Evolutionary conservation across 2,797 vertebrate genomes (phyloP).

Genomic region (Acomys russatus): DNA sequence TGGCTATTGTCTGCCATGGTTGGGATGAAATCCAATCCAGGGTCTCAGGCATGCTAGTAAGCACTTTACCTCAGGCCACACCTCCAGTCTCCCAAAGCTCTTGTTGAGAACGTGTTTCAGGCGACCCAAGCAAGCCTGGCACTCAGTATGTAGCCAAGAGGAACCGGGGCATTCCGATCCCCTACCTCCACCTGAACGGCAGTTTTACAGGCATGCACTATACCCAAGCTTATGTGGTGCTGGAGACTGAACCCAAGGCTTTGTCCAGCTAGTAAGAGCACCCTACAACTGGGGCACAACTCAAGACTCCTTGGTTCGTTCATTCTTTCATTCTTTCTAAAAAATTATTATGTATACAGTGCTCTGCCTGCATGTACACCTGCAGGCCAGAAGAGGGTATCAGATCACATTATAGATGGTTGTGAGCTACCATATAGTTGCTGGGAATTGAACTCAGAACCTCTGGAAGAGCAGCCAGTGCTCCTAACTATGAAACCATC

Average conservation of each 20-base stretch:
- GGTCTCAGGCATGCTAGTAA: not conserved
- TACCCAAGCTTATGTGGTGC: not conserved
- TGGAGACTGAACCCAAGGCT: not conserved
- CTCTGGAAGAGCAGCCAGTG: no score
- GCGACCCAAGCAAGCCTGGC: not conserved
- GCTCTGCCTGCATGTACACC: no score
- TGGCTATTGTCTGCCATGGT: not conserved
- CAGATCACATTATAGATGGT: no score
- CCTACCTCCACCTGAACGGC: not conserved
- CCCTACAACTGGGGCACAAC: not conserved
- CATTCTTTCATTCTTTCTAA: no score
- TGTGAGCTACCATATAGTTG: no score
- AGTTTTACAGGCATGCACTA: no score
- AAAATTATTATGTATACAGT: no score
- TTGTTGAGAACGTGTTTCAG: not conserved
- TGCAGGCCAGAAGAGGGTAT: no score
- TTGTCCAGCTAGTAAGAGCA: not conserved
- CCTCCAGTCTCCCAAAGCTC: not conserved
- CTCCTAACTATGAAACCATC: no score
- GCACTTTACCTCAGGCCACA: not conserved
- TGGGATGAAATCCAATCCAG: not conserved
- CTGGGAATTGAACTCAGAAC: no score
- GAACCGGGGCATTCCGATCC: not conserved
- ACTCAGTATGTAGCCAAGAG: no score
- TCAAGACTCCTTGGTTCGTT: not conserved